Evolutionary conservation across 2,888 invertebrate species (phyloP), one percentile per base, ranked within the genome.

Genomic region (Mystacides longicornis): DNA sequence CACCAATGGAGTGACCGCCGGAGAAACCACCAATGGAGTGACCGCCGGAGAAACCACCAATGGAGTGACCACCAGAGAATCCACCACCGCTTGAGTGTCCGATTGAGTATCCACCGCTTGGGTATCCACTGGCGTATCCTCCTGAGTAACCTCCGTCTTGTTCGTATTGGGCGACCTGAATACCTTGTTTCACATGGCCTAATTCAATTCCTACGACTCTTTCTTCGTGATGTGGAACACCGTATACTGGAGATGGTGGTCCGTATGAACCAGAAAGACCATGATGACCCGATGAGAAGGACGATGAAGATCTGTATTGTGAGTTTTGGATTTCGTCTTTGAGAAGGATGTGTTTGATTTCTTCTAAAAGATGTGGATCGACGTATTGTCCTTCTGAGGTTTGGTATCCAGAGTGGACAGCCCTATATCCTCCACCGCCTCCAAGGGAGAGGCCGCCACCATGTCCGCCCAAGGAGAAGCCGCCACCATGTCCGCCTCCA

Each of bases 121-220:
- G 67, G 59, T 59, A 70, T 62, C 66, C 71, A 18, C 43, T 31
- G 63, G 62, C 61, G 48, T 52, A 63, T 56, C 70, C 69, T 52
- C 67, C 69, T 59, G 66, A 66, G 46, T 73, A 71, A 63, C 75
- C 65, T 58, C 79, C 80, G 62, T 83, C 80, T 70, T 89, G 88
- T 67, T 87, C 83, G 79, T 87, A 90, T 68, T 91, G 90, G 23
- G 91, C 91, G 31, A 91, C 90, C 70, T 91, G 90, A 71, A 91
- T 86, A 61, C 88, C 90, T 67, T 90, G 90, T 67, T 89, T 87
- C 65, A 90, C 83, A 60, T 88, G 88, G 67, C 89, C 91, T 58
- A 91, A 81, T 71, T 90, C 89, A 66, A 91, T 85, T 57, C 90
- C 91, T 57, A 89, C 89, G 60, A 91, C 86, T 62, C 84, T 81